These are phyloP conservation scores for Aleadryas rufinucha DNA, from an alignment of 2,113 vertebrate genomes.

Conservation along the genomic window DNA sequence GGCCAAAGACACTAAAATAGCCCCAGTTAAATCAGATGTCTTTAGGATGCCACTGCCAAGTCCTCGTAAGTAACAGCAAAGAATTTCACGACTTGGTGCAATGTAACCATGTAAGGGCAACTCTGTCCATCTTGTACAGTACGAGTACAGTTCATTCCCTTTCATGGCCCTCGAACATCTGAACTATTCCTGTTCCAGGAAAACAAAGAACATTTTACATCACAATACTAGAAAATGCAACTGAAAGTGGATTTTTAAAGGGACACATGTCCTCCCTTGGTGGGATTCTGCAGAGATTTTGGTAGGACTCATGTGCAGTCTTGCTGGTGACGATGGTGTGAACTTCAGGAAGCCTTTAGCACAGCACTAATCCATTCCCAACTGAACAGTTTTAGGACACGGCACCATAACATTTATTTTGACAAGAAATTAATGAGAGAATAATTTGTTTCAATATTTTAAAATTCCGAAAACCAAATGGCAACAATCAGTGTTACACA, in stretches of 20 bases:
- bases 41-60: conserved; percentile 58
- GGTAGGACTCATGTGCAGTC: background rate
- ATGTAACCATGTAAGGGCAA: conserved; percentile 73
- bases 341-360: background rate
- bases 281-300: background rate
- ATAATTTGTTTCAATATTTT: background rate
- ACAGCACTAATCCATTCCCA: background rate
- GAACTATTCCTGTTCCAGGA: conserved; percentile 62
- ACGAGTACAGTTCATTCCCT: conserved; percentile 62
- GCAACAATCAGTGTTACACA: background rate
- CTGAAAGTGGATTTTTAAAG: conserved; percentile 24
- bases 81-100: conserved; percentile 68
- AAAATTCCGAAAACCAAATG: background rate
- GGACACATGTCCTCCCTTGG: background rate
- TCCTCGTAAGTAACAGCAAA: conserved; percentile 42
- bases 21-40: conserved; percentile 23
- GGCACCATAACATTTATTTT: background rate
- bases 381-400: background rate
- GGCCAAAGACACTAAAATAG: conserved; percentile 34
- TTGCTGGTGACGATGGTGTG: background rate
- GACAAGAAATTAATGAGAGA: background rate
- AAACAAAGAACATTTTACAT: conserved; percentile 46
- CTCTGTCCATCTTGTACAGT: conserved; percentile 46
- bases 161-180: conserved; percentile 62
- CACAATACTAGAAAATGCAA: conserved; percentile 21